Base-by-base conservation (phyloP, 2,888 invertebrate genomes). In the Athalia circularis region DNA sequence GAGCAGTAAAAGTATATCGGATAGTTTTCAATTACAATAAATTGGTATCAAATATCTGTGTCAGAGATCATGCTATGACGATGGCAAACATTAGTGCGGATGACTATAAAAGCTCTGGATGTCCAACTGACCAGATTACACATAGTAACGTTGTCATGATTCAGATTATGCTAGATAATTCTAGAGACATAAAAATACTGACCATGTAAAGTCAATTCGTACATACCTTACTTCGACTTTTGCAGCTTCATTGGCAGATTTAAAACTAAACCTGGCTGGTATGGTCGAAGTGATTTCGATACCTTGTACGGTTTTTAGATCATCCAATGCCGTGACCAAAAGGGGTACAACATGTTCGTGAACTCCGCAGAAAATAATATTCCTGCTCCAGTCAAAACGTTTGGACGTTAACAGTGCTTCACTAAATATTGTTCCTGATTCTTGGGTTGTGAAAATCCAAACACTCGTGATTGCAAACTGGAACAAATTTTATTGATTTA, bases 361-460 rank as follows among this genome's bases (percentile, higher is more conserved):
- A 45, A 86, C 79, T 4, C 83, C 84, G 52, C 83, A 81, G 65
- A 87, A 84, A 47, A 83, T 81, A 61, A 86, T 29, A 59, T 77
- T 75, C 77, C 78, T 77, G 64, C 77, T 84, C 86, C 87, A 89
- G 68, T 88, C 82, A 47, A 90, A 83, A n/a, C 80, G 65, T 76
- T 84, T 84, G 4, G 89, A 85, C 77, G 84, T 81, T 47, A 79
- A 80, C 47, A 90, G 52, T 45, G 80, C 81, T 47, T 86, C 82
- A 43, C 82, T 80, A 29, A 29, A 29, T 29, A 29, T 29, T 59
- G 82, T 78, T 74, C 84, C 83, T 52, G 80, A 82, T 50, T 84
- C 82, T 43, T 88, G 84, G 47, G 86, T 80, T 8, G 88, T 85
- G 79, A 87, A 89, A 45, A 85, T 64, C 79, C 86, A 80, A 47